These are phyloP conservation scores for Grus americana DNA, from an alignment of 2,113 vertebrate genomes.

Conservation along the genomic window DNA sequence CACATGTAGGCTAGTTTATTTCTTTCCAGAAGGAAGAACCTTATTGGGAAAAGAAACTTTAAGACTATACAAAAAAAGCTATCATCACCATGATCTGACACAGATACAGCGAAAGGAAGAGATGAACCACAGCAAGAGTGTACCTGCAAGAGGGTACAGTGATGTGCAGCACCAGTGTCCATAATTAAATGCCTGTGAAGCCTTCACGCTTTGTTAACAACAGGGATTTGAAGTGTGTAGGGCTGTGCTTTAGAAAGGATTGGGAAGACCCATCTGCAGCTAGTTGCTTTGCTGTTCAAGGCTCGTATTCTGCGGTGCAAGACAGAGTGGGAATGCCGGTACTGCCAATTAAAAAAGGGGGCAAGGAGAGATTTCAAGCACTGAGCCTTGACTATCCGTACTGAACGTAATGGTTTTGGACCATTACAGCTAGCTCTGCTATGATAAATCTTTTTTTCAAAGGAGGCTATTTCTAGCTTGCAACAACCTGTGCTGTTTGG, in stretches of 20 bases:
- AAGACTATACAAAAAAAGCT: neutral
- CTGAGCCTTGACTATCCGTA: neutral
- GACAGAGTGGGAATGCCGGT: neutral
- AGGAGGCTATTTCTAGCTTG: neutral
- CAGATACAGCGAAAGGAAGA: neutral
- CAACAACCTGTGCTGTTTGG: neutral
- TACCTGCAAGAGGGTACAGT: neutral
- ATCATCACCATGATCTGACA: neutral
- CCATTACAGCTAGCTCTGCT: neutral
- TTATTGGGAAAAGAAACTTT: neutral
- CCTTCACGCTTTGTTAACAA: neutral
- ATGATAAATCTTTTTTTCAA: neutral
- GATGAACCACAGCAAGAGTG: neutral
- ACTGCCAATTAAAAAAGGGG: neutral
- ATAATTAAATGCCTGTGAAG: neutral
- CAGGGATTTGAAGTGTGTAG: neutral
- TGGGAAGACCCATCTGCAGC: neutral
- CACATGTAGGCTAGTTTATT: neutral
- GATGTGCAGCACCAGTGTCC: neutral
- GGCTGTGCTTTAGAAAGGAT: neutral
- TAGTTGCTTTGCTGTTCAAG: neutral
- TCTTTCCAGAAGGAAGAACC: neutral
- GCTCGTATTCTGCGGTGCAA: neutral
- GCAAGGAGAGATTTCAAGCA: neutral
- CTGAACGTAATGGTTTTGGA: neutral